Percentiles rank a stretch among this genome's conserved stretches.
Evolutionary conservation across 2,113 vertebrate genomes (phyloP).

Genomic region (Bungarus multicinctus): DNA sequence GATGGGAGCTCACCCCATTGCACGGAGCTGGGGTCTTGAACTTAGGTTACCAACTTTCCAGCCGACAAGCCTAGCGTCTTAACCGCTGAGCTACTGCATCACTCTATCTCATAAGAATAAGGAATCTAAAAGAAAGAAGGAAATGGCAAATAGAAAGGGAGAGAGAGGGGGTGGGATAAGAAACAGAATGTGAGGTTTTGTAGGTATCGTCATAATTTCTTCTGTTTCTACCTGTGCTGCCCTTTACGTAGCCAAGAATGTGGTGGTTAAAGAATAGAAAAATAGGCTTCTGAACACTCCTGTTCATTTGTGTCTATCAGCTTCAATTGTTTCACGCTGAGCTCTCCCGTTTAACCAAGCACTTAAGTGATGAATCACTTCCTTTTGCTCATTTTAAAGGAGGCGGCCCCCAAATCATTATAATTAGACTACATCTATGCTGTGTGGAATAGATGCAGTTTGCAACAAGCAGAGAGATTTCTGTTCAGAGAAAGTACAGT

Average conservation of each 20-base stretch:
- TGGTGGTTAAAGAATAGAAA: neutral
- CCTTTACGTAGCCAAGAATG: neutral
- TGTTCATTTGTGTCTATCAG: neutral
- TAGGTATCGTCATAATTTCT: neutral
- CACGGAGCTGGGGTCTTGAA: no score
- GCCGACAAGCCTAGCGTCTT: no score
- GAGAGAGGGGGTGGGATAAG: neutral
- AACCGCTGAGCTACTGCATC: no score
- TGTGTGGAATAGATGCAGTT: neutral
- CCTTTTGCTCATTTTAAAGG: neutral
- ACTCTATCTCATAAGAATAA: neutral
- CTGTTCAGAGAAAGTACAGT: neutral
- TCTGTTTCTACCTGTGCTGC: neutral
- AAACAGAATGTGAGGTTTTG: neutral
- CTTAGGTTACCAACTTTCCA: no score
- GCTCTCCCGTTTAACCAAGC: neutral
- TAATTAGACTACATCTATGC: neutral
- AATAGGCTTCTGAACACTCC: neutral
- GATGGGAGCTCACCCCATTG: no score
- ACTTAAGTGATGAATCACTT: neutral
- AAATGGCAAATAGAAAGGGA: neutral
- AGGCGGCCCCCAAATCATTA: neutral
- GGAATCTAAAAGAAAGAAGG: neutral
- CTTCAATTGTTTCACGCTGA: neutral
- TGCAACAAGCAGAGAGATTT: neutral